phyloP scores from a whole-genome alignment of 2,888 invertebrate genomes.

The Megalurothrips usitatus region DNA sequence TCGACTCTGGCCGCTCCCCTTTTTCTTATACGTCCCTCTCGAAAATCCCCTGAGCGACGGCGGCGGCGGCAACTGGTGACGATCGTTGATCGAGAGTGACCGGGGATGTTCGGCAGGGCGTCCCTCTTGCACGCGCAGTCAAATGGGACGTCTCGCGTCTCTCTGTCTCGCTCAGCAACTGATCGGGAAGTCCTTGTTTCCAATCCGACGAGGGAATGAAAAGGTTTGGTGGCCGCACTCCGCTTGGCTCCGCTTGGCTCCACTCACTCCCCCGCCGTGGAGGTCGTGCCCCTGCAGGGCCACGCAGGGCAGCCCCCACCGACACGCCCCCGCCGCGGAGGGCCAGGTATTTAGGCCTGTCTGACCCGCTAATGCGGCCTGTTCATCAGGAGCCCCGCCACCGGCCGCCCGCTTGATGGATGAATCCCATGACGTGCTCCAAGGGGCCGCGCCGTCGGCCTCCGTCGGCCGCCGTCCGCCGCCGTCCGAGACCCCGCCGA shows the following conservation, averaged over 20 bases:
- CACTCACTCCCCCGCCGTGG: neutral
- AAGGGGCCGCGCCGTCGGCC: too few relatives aligned
- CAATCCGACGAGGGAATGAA: too few relatives aligned
- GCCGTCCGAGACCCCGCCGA: neutral
- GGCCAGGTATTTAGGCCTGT: constrained; percentile 12
- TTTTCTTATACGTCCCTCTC: too few relatives aligned
- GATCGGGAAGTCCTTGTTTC: too few relatives aligned
- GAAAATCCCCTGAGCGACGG: too few relatives aligned
- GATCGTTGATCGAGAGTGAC: too few relatives aligned
- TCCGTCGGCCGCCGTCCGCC: neutral
- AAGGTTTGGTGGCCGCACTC: neutral
- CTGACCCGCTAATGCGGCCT: constrained; percentile 1
- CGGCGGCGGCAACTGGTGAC: too few relatives aligned
- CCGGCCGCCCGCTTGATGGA: neutral
- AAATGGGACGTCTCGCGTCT: too few relatives aligned
- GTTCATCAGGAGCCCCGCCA: neutral
- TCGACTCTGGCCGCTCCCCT: too few relatives aligned
- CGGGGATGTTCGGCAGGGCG: too few relatives aligned
- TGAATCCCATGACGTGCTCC: neutral
- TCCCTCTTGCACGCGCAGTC: too few relatives aligned
- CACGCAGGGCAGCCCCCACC: neutral
- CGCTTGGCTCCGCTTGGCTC: neutral
- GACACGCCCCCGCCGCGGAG: neutral
- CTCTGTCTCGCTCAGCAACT: too few relatives aligned
- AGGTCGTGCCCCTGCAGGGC: neutral